These are phyloP conservation scores for Cataglyphis rosenhaueri DNA, from an alignment of 2,888 invertebrate genomes.

Conservation along the genomic window DNA sequence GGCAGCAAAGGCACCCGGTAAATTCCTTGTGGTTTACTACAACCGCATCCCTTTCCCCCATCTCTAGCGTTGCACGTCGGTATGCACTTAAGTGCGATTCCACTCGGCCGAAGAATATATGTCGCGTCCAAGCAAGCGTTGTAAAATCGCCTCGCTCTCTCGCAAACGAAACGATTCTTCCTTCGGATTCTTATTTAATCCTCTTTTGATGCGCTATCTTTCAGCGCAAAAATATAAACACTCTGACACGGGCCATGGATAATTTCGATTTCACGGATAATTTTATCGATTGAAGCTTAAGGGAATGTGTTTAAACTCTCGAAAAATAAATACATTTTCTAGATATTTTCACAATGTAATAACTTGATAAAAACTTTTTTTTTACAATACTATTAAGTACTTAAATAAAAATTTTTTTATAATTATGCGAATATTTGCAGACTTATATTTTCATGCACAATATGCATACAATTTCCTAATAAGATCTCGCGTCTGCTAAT, in stretches of 20 bases:
- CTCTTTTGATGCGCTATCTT: background rate
- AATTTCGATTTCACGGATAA: constrained; percentile 5
- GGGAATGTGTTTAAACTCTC: no score
- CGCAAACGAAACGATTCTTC: constrained; percentile 11
- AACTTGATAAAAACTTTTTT: no score
- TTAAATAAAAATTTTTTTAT: no score
- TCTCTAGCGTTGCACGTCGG: constrained; percentile 54
- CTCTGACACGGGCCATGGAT: background rate
- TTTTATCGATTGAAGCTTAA: background rate
- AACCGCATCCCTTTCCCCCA: constrained; percentile 56
- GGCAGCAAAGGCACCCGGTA: constrained; percentile 58
- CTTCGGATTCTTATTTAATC: constrained; percentile 22
- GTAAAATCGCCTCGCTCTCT: constrained; percentile 56
- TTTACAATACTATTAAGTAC: no score
- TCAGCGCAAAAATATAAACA: background rate
- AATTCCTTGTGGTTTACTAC: constrained; percentile 70
- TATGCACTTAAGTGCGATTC: constrained; percentile 69
- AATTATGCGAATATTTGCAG: no score
- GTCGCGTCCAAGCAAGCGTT: constrained; percentile 48
- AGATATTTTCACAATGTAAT: no score
- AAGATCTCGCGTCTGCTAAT: no score
- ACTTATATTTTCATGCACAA: no score
- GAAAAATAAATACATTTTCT: no score
- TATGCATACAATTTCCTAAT: no score
- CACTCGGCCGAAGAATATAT: constrained; percentile 58